Conservation (phyloP, 2,888 invertebrate species). For the Cancer borealis region DNA sequence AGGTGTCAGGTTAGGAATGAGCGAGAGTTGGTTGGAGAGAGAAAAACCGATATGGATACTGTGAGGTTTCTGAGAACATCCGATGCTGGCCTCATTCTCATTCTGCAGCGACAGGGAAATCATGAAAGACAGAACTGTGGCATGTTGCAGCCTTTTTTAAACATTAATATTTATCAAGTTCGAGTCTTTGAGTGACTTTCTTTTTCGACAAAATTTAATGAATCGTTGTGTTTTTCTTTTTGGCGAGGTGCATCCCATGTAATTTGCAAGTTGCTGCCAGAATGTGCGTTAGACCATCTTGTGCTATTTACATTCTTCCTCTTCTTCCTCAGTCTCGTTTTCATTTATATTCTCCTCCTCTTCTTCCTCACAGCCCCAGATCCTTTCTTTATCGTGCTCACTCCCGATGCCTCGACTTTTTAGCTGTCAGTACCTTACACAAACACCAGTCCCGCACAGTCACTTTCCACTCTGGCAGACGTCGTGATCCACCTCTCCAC, state of each 20-base stretch:
- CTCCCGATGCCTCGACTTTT: conserved; percentile 46
- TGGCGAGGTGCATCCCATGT: background rate
- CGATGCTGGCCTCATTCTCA: background rate
- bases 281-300: background rate
- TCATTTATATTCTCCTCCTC: background rate
- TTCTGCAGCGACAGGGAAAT: background rate
- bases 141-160: background rate
- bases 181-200: background rate
- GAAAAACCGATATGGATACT: background rate
- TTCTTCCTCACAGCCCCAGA: background rate
- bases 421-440: background rate
- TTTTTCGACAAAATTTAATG: background rate
- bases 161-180: conserved; percentile 8
- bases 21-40: background rate
- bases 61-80: background rate
- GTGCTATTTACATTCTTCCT: background rate
- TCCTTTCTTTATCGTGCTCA: background rate
- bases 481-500: conserved; percentile 46
- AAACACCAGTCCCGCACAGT: conserved; percentile 43
- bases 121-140: conserved; percentile 14
- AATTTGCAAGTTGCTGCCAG: conserved; percentile 4
- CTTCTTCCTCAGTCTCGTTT: background rate
- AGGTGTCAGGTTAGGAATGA: background rate
- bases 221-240: background rate
- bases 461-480: conserved; percentile 40